Evolutionary conservation across 2,888 invertebrate species (phyloP), one percentile per base, ranked within the genome.

Genomic region (Cinara cedri): DNA sequence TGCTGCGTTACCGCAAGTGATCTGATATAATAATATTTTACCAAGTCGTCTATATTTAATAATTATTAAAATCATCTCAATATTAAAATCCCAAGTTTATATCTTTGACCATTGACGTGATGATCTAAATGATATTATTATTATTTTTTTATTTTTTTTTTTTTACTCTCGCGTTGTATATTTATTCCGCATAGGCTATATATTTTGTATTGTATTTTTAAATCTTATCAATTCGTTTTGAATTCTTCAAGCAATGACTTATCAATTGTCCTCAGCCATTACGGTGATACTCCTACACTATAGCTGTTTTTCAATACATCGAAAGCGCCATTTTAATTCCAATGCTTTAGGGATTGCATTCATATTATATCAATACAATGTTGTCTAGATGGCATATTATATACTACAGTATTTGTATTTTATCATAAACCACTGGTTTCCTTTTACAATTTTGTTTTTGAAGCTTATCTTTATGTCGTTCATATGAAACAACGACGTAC

Each of bases 211-310:
- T 24, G 16, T 66, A 44, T 44, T 65, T 21, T 21, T 44, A 44
- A 51, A n/a, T 19, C n/a, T 68, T 51, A n/a, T 51, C 26, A 26
- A 51, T 68, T 51, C n/a, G n/a, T 19, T 51, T n/a, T n/a, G n/a
- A n/a, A 68, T 49, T 51, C 2, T 66, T 26, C 16, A 49, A 49
- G 49, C 49, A 26, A 51, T 51, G 51, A 68, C 26, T 24, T 26
- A 51, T 68, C 51, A 26, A n/a, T n/a, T n/a, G n/a, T n/a, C n/a
- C n/a, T n/a, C 11, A 26, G 51, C 11, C 51, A 51, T 68, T 51
- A n/a, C n/a, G n/a, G 34, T 34, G 6, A 34, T 34, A 6, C 34
- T 34, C 34, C 19, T 9, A 1, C 3, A 34, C 34, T 34, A 3
- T 6, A 34, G n/a, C n/a, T 42, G 24, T 62, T 70, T 34, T 4